These are phyloP conservation scores for Nymphalis urticae DNA, from an alignment of 2,888 invertebrate genomes.

Conservation along the genomic window DNA sequence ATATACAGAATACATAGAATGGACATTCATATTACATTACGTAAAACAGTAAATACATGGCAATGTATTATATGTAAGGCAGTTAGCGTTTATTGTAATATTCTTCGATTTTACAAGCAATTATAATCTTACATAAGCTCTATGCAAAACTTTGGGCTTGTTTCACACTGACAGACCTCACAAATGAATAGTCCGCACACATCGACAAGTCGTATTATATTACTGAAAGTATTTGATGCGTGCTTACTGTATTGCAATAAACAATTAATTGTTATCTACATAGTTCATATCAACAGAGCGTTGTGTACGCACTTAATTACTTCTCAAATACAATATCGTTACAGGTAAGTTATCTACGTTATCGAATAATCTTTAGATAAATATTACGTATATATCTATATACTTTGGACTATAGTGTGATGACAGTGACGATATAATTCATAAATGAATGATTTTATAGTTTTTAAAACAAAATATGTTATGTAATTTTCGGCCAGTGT, in stretches of 20 bases:
- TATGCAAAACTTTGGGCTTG: neutral
- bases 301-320: neutral
- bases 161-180: neutral
- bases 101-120: neutral
- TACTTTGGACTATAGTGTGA: constrained; percentile 3
- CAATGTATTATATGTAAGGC: neutral
- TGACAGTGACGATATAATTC: neutral
- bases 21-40: constrained; percentile 20
- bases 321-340: neutral
- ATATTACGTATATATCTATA: constrained; percentile 18
- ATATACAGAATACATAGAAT: constrained; percentile 7
- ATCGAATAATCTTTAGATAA: constrained; percentile 1
- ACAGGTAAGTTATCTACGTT: neutral
- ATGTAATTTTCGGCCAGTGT: neutral
- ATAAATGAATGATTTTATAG: neutral
- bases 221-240: neutral
- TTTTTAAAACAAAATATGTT: neutral
- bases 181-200: neutral
- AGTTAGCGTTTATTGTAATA: neutral
- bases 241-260: constrained; percentile 5
- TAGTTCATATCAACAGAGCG: neutral
- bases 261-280: neutral
- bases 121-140: neutral
- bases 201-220: neutral
- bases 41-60: constrained; percentile 16